Conservation (phyloP, 2,888 invertebrate genomes). For the Cordilura impudica region DNA sequence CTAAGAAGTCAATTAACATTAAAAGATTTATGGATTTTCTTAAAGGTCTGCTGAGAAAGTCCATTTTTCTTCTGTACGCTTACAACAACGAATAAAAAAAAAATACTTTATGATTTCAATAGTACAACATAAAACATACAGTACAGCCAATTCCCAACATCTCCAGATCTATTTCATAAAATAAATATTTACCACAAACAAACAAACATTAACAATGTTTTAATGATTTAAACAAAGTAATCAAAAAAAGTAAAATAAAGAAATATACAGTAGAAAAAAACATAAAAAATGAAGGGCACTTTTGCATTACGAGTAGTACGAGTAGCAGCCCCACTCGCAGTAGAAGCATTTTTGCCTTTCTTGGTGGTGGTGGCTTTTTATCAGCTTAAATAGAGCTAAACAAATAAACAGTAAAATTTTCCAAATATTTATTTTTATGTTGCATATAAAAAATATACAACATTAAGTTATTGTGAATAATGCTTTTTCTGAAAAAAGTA, state of each 20-base stretch:
- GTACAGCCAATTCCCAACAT: background rate
- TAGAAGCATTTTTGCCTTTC: too few species aligned
- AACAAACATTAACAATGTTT: conserved; percentile 53
- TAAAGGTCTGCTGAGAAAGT: conserved; percentile 33
- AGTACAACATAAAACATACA: conserved; percentile 6
- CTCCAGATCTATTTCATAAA: background rate
- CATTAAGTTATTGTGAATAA: too few species aligned
- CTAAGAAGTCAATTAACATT: conserved; percentile 43
- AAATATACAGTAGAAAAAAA: background rate
- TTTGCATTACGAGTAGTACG: background rate
- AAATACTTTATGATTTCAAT: background rate
- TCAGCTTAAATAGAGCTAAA: too few species aligned
- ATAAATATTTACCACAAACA: conserved; percentile 48
- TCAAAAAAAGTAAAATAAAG: background rate
- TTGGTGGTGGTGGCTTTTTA: too few species aligned
- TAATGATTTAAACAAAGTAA: conserved; percentile 21
- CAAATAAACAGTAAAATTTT: background rate
- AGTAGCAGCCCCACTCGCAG: background rate
- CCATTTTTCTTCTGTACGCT: conserved; percentile 2
- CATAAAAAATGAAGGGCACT: background rate
- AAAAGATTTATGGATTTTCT: conserved; percentile 43
- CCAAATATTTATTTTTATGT: too few species aligned
- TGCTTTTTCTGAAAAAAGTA: too few species aligned
- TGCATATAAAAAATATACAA: too few species aligned
- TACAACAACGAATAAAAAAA: too few species aligned